These are phyloP conservation scores for Otolemur crassicaudatus DNA, from an alignment of 2,797 vertebrate species.

Conservation along the genomic window DNA sequence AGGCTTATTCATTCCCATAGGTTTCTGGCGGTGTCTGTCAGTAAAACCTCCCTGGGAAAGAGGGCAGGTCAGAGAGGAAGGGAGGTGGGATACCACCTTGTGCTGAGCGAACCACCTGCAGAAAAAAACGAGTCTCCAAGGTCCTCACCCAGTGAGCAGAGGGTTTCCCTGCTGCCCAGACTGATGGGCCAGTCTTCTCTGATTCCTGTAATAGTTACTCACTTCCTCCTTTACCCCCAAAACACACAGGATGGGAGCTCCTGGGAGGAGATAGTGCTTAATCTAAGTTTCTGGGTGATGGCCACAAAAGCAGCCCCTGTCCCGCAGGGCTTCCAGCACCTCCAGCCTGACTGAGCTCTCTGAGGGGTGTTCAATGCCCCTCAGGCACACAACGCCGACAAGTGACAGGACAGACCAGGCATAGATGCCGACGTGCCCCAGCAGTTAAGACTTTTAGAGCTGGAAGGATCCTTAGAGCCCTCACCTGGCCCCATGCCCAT, in stretches of 20 bases:
- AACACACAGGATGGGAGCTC: background rate
- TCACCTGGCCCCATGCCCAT: background rate
- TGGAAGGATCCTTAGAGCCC: background rate
- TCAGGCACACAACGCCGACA: too few relatives aligned
- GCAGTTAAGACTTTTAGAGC: background rate
- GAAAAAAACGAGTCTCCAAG: background rate
- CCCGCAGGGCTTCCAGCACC: background rate
- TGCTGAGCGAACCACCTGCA: background rate
- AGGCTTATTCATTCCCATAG: background rate
- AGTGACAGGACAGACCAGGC: background rate
- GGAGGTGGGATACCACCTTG: background rate
- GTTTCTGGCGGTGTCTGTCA: background rate
- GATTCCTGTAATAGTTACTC: background rate
- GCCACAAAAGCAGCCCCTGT: background rate
- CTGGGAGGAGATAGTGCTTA: background rate
- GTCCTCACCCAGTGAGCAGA: background rate
- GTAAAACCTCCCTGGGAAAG: background rate
- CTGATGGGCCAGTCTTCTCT: background rate
- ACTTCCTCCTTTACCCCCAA: accelerated
- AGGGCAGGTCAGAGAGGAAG: background rate
- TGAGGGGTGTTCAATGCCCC: background rate
- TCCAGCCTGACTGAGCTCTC: background rate
- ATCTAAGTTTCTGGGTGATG: background rate
- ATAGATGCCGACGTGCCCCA: background rate
- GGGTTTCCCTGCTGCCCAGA: background rate